phyloP scores from a whole-genome alignment of 1,140 invertebrate genomes.

The Rhizoglyphus robini region DNA sequence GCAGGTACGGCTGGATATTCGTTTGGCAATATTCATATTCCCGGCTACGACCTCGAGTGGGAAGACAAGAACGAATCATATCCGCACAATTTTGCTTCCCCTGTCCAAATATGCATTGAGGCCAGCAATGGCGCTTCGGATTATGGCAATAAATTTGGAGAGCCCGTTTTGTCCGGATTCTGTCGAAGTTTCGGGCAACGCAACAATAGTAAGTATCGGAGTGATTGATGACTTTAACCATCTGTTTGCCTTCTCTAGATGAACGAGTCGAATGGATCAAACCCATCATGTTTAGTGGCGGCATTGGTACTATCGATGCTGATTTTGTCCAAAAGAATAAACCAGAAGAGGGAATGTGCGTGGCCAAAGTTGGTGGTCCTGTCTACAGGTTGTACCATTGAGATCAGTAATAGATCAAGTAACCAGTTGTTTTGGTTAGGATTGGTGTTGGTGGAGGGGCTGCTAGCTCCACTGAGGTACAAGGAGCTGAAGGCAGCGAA shows the following conservation, averaged over 20 bases:
- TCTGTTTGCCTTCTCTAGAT: slow-evolving; percentile 30
- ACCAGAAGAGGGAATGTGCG: slow-evolving; percentile 58
- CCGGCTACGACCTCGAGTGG: slow-evolving; percentile 75
- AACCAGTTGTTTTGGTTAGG: slow-evolving; percentile 46
- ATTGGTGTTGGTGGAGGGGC: slow-evolving; percentile 95
- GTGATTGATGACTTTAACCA: background rate
- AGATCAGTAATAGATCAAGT: background rate
- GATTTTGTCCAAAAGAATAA: slow-evolving; percentile 55
- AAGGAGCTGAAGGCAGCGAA: slow-evolving; percentile 57
- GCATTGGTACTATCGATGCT: slow-evolving; percentile 76
- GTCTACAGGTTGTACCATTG: slow-evolving; percentile 37
- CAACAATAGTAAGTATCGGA: slow-evolving; percentile 31
- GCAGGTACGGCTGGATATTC: slow-evolving; percentile 92
- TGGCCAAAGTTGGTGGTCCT: slow-evolving; percentile 90
- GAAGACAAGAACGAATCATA: slow-evolving; percentile 51
- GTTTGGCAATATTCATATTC: slow-evolving; percentile 79
- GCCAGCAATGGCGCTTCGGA: slow-evolving; percentile 96
- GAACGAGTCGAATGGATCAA: slow-evolving; percentile 85
- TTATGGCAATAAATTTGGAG: slow-evolving; percentile 96
- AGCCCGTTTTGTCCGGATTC: slow-evolving; percentile 83
- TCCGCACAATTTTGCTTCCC: slow-evolving; percentile 75
- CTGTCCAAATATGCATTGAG: slow-evolving; percentile 74
- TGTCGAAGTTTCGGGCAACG: slow-evolving; percentile 71
- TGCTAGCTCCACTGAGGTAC: slow-evolving; percentile 55
- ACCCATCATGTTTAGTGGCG: slow-evolving; percentile 97